phyloP scores from a whole-genome alignment of 2,888 invertebrate genomes.

The Carpatolechia fugitivella region DNA sequence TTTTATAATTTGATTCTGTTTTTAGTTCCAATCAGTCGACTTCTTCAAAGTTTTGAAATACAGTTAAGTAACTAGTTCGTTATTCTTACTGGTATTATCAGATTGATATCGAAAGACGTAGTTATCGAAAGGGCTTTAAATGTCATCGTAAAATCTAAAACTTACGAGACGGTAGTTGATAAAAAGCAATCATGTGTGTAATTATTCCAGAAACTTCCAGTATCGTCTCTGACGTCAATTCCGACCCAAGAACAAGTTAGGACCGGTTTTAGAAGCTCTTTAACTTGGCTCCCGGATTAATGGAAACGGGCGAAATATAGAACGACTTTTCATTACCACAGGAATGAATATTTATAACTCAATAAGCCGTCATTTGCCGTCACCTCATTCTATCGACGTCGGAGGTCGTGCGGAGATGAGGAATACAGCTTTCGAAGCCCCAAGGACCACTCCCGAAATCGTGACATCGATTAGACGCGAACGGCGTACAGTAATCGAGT shows the following conservation, averaged over 20 bases:
- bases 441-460: constrained; percentile 65
- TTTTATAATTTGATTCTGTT: too few species aligned
- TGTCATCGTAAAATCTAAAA: too few species aligned
- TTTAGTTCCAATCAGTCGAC: too few species aligned
- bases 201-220: constrained; percentile 7
- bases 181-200: not conserved
- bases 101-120: too few species aligned
- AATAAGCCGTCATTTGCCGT: constrained; percentile 32
- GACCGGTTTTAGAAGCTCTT: not conserved
- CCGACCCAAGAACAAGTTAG: constrained; percentile 11
- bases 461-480: constrained; percentile 69
- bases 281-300: constrained; percentile 27
- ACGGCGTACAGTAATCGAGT: constrained; percentile 67
- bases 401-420: constrained; percentile 16
- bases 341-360: constrained; percentile 61
- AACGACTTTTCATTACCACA: constrained; percentile 56
- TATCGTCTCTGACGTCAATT: not conserved
- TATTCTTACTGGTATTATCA: too few species aligned
- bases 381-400: constrained; percentile 35
- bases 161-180: not conserved
- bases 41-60: too few species aligned
- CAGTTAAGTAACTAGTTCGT: too few species aligned
- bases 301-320: constrained; percentile 48
- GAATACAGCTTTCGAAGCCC: constrained; percentile 24
- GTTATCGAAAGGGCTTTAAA: too few species aligned